Evolutionary conservation across 2,113 vertebrate genomes (phyloP), one percentile per base, ranked within the genome.

Genomic region (Sebastes schlegelii): DNA sequence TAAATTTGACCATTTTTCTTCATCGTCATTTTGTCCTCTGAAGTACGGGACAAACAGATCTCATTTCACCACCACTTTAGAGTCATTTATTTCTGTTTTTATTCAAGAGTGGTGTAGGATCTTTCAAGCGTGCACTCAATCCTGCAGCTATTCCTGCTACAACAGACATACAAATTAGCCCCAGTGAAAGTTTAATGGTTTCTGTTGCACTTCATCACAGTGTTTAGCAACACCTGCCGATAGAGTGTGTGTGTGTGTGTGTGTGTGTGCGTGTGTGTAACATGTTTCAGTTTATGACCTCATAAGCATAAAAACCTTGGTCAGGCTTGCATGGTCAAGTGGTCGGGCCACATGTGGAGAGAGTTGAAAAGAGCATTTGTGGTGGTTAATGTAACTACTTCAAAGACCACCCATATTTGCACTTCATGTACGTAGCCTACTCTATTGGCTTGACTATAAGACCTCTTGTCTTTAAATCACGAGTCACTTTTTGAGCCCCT

Each of bases 401-500:
- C 77, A 91, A 89, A 91, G 88, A 90, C 71, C 88, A 85, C 86
- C 87, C 75, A 70, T 90, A 78, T 82, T 79, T 82, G 40, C 49
- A 79, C 72, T 66, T 49, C 52, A 65, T 78, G 49, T 65, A 57
- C 74, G 45, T 64, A 21, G 11, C 14, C 6, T 42, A 63, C 34
- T 42, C 26, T 10, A 69, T 46, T 73, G 34, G 13, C 61, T 16
- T 0, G 14, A 73, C 40, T 55, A 16, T 54, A 66, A 55, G 23
- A 66, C 11, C 9, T 64, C 17, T 46, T 46, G 9, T 69, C 16
- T 4, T 8, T 55, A 21, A 43, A 9, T 48, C 21, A 73, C 43
- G 4, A 55, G 26, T 40, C 60, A 8, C 6, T 40, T 14, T 48
- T 51, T 74, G 16, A 17, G 43, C 14, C 48, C 5, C 16, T 19